These are phyloP conservation scores for Callocephalon fimbriatum DNA, from an alignment of 2,113 vertebrate species.

Conservation along the genomic window DNA sequence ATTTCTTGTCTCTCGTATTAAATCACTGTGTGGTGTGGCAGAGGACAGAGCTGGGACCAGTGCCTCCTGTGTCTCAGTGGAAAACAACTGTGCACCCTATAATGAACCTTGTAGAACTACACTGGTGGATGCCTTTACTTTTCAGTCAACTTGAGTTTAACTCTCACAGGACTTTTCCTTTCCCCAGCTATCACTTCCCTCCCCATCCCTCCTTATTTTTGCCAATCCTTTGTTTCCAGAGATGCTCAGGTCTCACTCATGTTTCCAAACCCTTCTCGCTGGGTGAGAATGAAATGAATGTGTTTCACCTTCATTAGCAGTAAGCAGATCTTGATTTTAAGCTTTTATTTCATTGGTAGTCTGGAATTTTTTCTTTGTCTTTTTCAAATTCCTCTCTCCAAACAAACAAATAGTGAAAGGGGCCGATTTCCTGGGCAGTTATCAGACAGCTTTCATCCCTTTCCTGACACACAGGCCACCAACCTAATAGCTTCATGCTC, in stretches of 20 bases:
- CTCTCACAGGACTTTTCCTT: background rate
- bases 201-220: background rate
- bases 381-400: background rate
- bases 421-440: background rate
- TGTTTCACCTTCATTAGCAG: background rate
- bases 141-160: background rate
- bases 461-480: background rate
- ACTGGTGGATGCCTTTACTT: background rate
- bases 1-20: background rate
- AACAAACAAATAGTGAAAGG: background rate
- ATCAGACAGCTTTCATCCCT: background rate
- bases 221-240: background rate
- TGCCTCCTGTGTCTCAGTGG: fast-evolving
- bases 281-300: background rate
- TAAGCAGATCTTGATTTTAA: background rate
- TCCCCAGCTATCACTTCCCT: background rate
- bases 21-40: background rate
- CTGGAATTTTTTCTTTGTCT: background rate
- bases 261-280: background rate
- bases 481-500: conserved; percentile 5
- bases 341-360: background rate
- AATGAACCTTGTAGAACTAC: background rate
- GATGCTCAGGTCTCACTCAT: background rate
- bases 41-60: background rate
- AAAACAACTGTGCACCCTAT: background rate